These are phyloP conservation scores for Drosophila subsilvestris DNA, from an alignment of 2,888 invertebrate genomes.

Conservation along the genomic window DNA sequence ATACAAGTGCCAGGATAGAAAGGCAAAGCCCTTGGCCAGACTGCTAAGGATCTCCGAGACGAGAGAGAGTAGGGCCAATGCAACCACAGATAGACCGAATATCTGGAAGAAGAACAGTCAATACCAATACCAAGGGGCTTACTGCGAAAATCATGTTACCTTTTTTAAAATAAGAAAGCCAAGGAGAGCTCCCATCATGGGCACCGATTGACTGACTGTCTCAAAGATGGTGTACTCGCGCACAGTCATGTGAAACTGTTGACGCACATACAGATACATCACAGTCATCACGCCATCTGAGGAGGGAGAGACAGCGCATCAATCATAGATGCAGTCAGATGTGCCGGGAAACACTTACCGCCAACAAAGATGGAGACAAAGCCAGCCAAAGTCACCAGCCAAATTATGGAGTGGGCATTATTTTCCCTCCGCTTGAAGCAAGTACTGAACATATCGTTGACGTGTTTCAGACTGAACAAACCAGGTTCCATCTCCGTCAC, in stretches of 20 bases:
- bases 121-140: neutral
- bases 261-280: slow-evolving; percentile 87
- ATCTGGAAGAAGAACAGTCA: slow-evolving; percentile 8
- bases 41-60: slow-evolving; percentile 73
- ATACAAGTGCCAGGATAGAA: slow-evolving; percentile 80
- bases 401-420: slow-evolving; percentile 80
- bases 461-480: slow-evolving; percentile 68
- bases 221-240: slow-evolving; percentile 87
- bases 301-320: neutral
- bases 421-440: slow-evolving; percentile 79
- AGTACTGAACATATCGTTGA: slow-evolving; percentile 81
- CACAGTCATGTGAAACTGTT: slow-evolving; percentile 88
- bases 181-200: slow-evolving; percentile 86
- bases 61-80: slow-evolving; percentile 76
- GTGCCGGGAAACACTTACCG: slow-evolving; percentile 58
- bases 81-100: slow-evolving; percentile 77
- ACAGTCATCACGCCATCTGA: slow-evolving; percentile 83
- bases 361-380: slow-evolving; percentile 79
- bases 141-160: slow-evolving; percentile 48
- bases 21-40: slow-evolving; percentile 75
- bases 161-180: slow-evolving; percentile 86
- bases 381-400: slow-evolving; percentile 80
- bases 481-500: slow-evolving; percentile 27
- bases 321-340: neutral
- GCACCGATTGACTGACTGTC: slow-evolving; percentile 85